These are phyloP conservation scores for Drosophila varians DNA, from an alignment of 1,140 invertebrate genomes.

Conservation along the genomic window DNA sequence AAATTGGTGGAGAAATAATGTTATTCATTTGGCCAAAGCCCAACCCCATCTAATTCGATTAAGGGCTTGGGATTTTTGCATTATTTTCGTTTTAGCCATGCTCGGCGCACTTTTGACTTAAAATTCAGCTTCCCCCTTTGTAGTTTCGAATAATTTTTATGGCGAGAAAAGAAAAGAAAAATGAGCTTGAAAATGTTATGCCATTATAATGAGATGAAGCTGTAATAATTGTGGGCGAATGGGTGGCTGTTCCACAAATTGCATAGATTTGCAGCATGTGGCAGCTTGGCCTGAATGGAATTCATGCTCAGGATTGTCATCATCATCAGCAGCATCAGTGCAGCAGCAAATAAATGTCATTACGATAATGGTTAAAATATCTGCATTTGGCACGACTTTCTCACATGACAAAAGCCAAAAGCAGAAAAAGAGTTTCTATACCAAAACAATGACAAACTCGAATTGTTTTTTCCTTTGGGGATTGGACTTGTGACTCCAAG, in stretches of 20 bases:
- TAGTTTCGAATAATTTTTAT: constrained; percentile 28
- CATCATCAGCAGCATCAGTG: neutral
- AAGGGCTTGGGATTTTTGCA: constrained; percentile 26
- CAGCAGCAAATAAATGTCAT: constrained; percentile 31
- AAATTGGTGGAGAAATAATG: constrained; percentile 27
- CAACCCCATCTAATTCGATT: constrained; percentile 29
- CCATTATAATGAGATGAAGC: constrained; percentile 43
- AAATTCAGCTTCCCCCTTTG: constrained; percentile 15
- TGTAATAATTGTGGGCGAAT: constrained; percentile 35
- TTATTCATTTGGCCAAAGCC: constrained; percentile 21
- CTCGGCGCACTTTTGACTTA: constrained; percentile 26
- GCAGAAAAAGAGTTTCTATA: neutral
- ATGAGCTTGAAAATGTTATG: constrained; percentile 47
- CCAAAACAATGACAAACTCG: constrained; percentile 59
- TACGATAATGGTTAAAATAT: constrained; percentile 52
- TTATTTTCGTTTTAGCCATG: constrained; percentile 27
- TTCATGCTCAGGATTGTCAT: constrained; percentile 13
- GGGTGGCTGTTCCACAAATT: constrained; percentile 20
- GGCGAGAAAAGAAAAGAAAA: constrained; percentile 23
- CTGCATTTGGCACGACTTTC: constrained; percentile 78
- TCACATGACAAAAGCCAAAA: constrained; percentile 58
- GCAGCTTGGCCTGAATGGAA: constrained; percentile 8
- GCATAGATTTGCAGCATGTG: constrained; percentile 35
- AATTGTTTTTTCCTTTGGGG: constrained; percentile 28
- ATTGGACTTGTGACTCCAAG: constrained; percentile 26